Evolutionary conservation across 2,113 vertebrate species (phyloP).

Genomic region (Asarcornis scutulata): DNA sequence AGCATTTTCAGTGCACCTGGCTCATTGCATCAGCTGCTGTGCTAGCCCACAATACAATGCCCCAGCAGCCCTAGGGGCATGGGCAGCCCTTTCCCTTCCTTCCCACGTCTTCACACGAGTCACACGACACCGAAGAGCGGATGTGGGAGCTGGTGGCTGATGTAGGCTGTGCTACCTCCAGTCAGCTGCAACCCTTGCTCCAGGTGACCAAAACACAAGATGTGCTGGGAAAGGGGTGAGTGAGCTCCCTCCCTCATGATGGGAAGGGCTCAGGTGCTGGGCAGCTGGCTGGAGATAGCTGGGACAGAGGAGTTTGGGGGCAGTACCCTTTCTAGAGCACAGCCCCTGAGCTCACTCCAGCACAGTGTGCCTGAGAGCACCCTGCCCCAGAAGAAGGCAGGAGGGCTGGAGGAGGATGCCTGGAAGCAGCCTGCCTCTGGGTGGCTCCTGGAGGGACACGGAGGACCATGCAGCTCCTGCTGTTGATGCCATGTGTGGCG

Average conservation of each 20-base stretch:
- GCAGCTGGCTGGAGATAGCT: not conserved
- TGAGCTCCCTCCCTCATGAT: not conserved
- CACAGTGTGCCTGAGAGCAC: rapidly evolving
- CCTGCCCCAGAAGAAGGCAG: not conserved
- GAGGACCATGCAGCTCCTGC: not conserved
- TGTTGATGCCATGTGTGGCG: not conserved
- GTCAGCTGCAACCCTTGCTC: not conserved
- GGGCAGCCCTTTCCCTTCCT: not conserved
- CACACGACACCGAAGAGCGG: not conserved
- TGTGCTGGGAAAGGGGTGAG: rapidly evolving
- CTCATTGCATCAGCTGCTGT: not conserved
- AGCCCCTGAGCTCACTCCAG: not conserved
- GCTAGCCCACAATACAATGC: not conserved
- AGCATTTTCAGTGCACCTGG: not conserved
- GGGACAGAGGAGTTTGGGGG: not conserved
- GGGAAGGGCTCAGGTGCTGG: not conserved
- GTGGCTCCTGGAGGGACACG: not conserved
- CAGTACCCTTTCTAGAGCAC: not conserved
- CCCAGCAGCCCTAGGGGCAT: not conserved
- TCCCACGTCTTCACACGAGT: not conserved
- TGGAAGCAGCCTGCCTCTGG: not conserved
- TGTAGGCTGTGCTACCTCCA: too few species aligned
- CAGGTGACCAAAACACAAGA: not conserved
- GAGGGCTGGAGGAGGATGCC: not conserved
- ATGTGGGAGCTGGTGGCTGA: not conserved